phyloP scores from a whole-genome alignment of 2,113 vertebrate genomes.

The Chloebia gouldiae region DNA sequence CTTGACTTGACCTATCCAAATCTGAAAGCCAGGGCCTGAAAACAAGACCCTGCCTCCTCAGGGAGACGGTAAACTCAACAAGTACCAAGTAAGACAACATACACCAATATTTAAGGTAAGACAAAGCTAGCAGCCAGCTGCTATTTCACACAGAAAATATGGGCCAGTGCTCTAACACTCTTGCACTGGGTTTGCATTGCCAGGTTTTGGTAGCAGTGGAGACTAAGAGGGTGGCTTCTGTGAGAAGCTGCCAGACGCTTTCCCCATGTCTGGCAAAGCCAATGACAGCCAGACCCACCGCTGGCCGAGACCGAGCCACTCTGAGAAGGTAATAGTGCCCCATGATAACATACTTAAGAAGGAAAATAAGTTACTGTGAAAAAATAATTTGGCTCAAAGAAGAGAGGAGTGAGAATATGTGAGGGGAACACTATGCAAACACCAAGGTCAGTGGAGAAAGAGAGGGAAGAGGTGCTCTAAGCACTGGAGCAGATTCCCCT shows the following conservation, averaged over 20 bases:
- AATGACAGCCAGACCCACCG: accelerated
- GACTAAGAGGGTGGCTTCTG: not conserved
- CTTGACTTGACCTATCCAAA: not conserved
- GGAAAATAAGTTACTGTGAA: not conserved
- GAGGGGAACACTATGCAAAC: not conserved
- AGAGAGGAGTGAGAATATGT: not conserved
- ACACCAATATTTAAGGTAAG: not conserved
- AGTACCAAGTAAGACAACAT: not conserved
- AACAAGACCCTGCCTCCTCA: not conserved
- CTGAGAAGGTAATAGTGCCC: not conserved
- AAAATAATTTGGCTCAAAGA: not conserved
- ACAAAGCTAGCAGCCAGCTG: not conserved
- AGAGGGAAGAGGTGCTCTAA: not conserved
- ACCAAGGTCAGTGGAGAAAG: not conserved
- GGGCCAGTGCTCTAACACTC: not conserved
- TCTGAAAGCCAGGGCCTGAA: not conserved
- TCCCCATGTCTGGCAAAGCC: not conserved
- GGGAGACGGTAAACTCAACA: not conserved
- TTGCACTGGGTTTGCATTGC: not conserved
- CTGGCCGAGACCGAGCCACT: not conserved
- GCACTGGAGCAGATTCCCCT: not conserved
- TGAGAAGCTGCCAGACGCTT: not conserved
- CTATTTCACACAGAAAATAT: not conserved
- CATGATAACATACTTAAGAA: not conserved
- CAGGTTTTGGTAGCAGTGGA: not conserved